Conservation (phyloP, 2,113 vertebrate genomes). For the Xiphophorus hellerii region DNA sequence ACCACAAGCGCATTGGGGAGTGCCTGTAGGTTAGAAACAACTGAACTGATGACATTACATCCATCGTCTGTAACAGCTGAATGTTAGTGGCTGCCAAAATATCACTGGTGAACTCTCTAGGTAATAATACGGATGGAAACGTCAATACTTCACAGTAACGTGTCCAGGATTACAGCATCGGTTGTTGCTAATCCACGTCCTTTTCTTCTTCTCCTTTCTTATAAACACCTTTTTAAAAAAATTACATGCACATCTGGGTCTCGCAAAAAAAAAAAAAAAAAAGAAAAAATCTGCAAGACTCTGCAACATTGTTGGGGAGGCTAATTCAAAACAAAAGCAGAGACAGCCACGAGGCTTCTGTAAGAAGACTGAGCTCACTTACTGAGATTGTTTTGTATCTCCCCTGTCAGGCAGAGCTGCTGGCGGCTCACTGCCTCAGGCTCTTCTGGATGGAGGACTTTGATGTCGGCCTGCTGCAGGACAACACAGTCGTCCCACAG, state of each 20-base stretch:
- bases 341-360: conserved; percentile 12
- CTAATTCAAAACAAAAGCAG: conserved; percentile 11
- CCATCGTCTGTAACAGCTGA: too few relatives aligned
- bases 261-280: background rate
- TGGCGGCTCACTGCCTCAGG: conserved; percentile 42
- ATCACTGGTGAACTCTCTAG: too few relatives aligned
- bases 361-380: background rate
- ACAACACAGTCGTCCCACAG: conserved; percentile 26
- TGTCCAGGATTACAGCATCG: too few relatives aligned
- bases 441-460: conserved; percentile 53
- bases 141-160: too few relatives aligned
- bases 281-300: background rate
- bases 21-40: too few relatives aligned
- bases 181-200: too few relatives aligned
- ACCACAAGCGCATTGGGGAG: background rate
- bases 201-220: too few relatives aligned
- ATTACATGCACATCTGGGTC: background rate
- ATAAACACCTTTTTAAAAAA: too few relatives aligned
- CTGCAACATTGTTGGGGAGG: background rate
- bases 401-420: conserved; percentile 50
- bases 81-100: too few relatives aligned
- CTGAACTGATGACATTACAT: too few relatives aligned
- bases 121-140: too few relatives aligned
- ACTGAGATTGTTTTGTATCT: conserved; percentile 19
- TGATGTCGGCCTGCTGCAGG: conserved; percentile 49